Base-by-base conservation (phyloP, 2,797 vertebrate species). In the Scyliorhinus canicula region DNA sequence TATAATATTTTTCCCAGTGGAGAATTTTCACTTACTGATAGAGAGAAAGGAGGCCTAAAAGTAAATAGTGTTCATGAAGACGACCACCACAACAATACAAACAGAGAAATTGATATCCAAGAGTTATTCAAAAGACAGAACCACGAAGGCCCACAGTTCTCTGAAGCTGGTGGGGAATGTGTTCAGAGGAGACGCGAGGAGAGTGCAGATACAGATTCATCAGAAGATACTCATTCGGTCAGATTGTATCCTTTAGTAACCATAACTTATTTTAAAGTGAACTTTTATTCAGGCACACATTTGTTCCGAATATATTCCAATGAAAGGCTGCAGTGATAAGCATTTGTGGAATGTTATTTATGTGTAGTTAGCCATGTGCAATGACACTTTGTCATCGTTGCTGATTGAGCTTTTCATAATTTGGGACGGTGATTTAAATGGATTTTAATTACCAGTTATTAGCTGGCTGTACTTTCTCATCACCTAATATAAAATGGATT, bases 171-270 rank as follows among this genome's bases (percentile, higher is more conserved):
- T 67, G 74, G 26, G 26, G 95, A 95, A 26, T 28, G 35, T 88
- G 57, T 85, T 40, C 57, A 26, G 16, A 55, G n/a, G 28, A 88
- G 14, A 2, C 77, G 35, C 16, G 16, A 57, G 40, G 47, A 85
- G 50, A 67, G 77, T 85, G 24, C 14, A 47, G 44, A 94, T 31
- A n/a, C 44, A 35, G 50, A 94, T 16, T 47, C 47, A 50, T 31
- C 71, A 50, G 91, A 47, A n/a, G 50, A 94, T 71, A 35, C 71
- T 14, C 47, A 55, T 74, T 55, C 11, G 52, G 28, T 71, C 67
- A 71, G 28, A 52, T 74, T 94, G 93, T 94, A 94, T 94, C 93
- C 93, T 94, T 94, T 74, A 7, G 47, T 71, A 94, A 50, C 47
- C n/a, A 19, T 35, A 65, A 63, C 21, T 44, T 21, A 40, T 24